These are phyloP conservation scores for Anthophora plumipes DNA, from an alignment of 2,888 invertebrate genomes.

Conservation along the genomic window DNA sequence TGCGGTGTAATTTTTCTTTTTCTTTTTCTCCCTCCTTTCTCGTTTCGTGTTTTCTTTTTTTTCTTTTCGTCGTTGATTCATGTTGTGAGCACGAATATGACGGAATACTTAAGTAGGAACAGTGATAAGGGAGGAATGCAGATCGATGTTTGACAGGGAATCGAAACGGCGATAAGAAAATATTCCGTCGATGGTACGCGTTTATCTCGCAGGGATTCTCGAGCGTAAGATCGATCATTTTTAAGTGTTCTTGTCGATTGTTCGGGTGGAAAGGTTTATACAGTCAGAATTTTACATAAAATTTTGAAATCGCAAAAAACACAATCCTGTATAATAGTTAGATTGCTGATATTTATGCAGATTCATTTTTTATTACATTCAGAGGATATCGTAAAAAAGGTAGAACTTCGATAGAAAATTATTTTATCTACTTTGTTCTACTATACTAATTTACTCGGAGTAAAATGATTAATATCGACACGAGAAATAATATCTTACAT, in stretches of 20 bases:
- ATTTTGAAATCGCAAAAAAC: no score
- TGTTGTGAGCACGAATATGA: neutral
- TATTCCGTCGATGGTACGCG: slow-evolving; percentile 7
- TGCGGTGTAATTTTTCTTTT: no score
- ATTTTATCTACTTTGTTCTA: no score
- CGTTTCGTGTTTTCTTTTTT: neutral
- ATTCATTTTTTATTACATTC: no score
- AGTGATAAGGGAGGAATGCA: slow-evolving; percentile 26
- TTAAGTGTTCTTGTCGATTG: neutral
- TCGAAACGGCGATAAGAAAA: slow-evolving; percentile 16
- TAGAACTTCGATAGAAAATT: no score
- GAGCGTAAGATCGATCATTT: neutral
- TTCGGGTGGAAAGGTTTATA: neutral
- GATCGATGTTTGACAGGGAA: slow-evolving; percentile 22
- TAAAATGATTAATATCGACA: no score
- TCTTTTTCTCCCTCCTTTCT: neutral
- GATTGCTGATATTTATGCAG: no score
- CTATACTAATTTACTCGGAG: no score
- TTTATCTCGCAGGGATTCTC: slow-evolving; percentile 7
- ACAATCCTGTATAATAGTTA: neutral
- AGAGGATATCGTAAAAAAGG: no score
- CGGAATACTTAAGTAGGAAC: neutral
- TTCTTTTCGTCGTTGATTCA: neutral
- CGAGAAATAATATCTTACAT: no score
- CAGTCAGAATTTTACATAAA: no score